Conservation (phyloP, 2,113 vertebrate species). For the Toxotes chatareus region DNA sequence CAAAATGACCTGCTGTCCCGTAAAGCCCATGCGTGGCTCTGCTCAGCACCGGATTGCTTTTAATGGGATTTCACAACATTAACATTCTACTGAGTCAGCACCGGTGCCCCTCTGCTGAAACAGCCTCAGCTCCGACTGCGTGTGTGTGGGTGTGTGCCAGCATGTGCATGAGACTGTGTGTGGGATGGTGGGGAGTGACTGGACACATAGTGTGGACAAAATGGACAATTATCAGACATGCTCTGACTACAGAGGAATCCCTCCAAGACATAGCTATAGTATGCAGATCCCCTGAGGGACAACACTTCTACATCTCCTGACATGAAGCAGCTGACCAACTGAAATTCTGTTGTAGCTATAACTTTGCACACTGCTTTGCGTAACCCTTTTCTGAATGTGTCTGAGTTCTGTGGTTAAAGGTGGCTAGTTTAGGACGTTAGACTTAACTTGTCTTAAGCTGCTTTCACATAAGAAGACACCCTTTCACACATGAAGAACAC, state of each 20-base stretch:
- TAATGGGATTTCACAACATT: slow-evolving; percentile 77
- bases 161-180: not conserved
- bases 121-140: slow-evolving; percentile 5
- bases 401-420: too few relatives aligned
- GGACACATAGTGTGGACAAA: not conserved
- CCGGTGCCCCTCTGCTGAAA: slow-evolving; percentile 38
- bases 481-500: too few relatives aligned
- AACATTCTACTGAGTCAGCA: slow-evolving; percentile 75
- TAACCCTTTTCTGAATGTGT: too few relatives aligned
- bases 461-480: too few relatives aligned
- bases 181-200: not conserved
- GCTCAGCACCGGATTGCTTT: slow-evolving; percentile 58
- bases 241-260: not conserved
- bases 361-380: too few relatives aligned
- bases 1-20: slow-evolving; percentile 60
- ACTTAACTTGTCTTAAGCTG: too few relatives aligned
- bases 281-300: not conserved
- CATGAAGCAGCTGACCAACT: not conserved
- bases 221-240: not conserved
- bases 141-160: not conserved
- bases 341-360: too few relatives aligned
- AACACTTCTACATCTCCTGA: not conserved
- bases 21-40: slow-evolving; percentile 39
- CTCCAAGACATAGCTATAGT: not conserved
- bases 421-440: too few relatives aligned